phyloP scores from a whole-genome alignment of 2,113 vertebrate genomes.

The Eurystomus gularis region DNA sequence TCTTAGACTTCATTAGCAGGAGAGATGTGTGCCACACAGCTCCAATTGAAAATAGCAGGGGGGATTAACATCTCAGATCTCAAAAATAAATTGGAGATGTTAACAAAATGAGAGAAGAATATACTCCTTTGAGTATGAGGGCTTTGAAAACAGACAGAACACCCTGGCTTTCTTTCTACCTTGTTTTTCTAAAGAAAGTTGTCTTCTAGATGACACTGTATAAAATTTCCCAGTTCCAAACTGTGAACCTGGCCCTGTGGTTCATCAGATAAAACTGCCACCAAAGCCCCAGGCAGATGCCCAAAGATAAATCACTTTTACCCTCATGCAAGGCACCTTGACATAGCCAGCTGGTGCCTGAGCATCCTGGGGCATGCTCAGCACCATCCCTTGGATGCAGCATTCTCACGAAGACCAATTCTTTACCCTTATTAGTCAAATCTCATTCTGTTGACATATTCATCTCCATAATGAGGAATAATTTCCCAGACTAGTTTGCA shows the following conservation, averaged over 20 bases:
- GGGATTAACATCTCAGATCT: background rate
- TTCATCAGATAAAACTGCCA: background rate
- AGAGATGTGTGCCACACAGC: background rate
- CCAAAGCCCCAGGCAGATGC: background rate
- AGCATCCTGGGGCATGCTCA: background rate
- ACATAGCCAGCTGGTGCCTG: accelerated
- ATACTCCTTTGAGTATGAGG: background rate
- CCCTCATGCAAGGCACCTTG: accelerated
- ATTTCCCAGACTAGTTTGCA: background rate
- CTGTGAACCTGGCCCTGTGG: background rate
- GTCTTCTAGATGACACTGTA: background rate
- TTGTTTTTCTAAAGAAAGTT: background rate
- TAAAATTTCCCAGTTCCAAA: background rate
- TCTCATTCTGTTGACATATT: background rate
- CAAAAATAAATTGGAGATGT: background rate
- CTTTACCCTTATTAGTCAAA: background rate
- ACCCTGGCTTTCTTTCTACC: background rate
- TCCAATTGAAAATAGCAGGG: background rate
- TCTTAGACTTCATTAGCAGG: background rate
- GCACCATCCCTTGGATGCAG: background rate
- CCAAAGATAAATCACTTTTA: background rate
- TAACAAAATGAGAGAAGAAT: background rate
- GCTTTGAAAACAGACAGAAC: background rate
- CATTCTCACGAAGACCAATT: background rate
- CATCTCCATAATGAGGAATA: background rate